phyloP scores from a whole-genome alignment of 1,140 invertebrate species.

The Pomacea maculata region DNA sequence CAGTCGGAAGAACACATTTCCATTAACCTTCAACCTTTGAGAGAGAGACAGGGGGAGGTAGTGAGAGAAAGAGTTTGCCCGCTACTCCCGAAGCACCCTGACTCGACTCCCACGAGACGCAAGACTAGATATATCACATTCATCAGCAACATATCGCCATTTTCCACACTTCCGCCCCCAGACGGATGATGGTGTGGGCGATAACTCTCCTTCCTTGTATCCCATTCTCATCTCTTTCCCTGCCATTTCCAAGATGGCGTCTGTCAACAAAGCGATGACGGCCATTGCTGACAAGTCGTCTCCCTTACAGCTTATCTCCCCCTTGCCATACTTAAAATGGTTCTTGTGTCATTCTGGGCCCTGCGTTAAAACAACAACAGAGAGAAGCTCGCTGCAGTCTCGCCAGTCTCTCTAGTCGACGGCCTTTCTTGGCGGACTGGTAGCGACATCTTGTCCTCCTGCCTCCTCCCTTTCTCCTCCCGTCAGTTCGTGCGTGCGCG shows the following conservation, averaged over 20 bases:
- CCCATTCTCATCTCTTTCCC: background rate
- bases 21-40: background rate
- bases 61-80: background rate
- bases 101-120: background rate
- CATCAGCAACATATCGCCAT: constrained; percentile 7
- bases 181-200: constrained; percentile 1
- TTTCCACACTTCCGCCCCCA: constrained; percentile 16
- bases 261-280: constrained; percentile 12
- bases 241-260: constrained; percentile 10
- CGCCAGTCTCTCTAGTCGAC: background rate
- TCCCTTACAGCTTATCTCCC: constrained; percentile 12
- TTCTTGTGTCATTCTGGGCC: constrained; percentile 3
- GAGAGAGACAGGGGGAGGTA: background rate
- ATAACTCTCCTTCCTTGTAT: constrained; percentile 3
- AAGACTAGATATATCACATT: constrained; percentile 1
- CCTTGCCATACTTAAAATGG: constrained; percentile 5
- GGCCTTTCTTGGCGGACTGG: background rate
- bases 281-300: constrained; percentile 10
- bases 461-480: too few species aligned
- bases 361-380: background rate
- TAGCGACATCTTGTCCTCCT: background rate
- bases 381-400: background rate
- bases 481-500: background rate
- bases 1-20: background rate
- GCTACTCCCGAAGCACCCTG: background rate